These are phyloP conservation scores for Falco berigora DNA, from an alignment of 2,797 vertebrate species.

Conservation along the genomic window DNA sequence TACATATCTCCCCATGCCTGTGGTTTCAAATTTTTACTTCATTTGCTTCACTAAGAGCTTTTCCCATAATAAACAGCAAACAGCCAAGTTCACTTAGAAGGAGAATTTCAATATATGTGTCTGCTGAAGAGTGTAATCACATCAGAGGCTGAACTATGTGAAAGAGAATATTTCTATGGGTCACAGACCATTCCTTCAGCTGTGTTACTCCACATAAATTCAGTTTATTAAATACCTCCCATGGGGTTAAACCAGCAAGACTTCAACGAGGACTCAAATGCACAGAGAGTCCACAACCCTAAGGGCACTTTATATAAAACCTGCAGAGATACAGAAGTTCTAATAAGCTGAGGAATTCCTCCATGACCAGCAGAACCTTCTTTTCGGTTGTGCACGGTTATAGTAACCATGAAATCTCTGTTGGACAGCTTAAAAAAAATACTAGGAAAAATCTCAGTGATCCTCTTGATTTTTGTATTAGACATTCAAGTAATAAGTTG, in stretches of 20 bases:
- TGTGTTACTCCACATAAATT: background rate
- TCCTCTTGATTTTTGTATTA: accelerated
- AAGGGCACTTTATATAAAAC: background rate
- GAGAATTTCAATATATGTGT: background rate
- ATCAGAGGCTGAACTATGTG: background rate
- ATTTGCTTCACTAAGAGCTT: background rate
- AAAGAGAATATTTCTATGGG: background rate
- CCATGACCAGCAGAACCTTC: background rate
- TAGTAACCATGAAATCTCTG: background rate
- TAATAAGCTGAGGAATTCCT: background rate
- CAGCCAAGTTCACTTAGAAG: background rate
- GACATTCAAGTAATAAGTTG: background rate
- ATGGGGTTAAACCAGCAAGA: background rate
- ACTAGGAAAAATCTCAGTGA: background rate
- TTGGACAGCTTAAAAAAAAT: background rate
- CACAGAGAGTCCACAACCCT: background rate
- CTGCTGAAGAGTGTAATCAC: conserved; percentile 53
- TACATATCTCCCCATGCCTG: background rate
- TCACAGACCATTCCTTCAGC: conserved; percentile 12
- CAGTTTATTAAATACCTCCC: background rate
- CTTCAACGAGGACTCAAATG: background rate
- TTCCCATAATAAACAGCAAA: background rate
- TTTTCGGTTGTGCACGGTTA: background rate
- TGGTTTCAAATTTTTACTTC: background rate
- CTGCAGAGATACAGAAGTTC: background rate